Evolutionary conservation across 2,888 invertebrate genomes (phyloP).

Genomic region (Ceratothoa steindachneri): DNA sequence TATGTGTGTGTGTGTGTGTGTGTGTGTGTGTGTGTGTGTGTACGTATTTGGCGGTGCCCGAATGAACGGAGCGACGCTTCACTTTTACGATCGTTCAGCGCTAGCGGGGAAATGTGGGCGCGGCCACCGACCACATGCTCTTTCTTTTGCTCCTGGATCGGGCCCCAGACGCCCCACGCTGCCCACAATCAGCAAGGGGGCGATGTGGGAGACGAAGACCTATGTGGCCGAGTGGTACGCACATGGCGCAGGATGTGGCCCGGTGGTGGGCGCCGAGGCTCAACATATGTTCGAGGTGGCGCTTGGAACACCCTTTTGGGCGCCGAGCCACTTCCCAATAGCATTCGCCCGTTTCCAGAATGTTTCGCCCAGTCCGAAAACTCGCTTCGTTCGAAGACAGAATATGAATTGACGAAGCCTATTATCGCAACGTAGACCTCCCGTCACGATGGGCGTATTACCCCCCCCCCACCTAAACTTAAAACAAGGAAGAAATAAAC

Average conservation of each 20-base stretch:
- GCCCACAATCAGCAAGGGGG: not conserved
- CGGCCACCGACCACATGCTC: constrained; percentile 2
- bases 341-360: not conserved
- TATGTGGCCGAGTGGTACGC: not conserved
- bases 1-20: not conserved
- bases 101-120: not conserved
- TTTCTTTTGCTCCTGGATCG: not conserved
- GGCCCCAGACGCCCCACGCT: not conserved
- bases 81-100: not conserved
- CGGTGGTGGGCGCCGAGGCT: not conserved
- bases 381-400: no score
- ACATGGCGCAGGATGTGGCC: not conserved
- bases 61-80: not conserved
- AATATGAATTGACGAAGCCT: no score
- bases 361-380: not conserved
- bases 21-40: not conserved
- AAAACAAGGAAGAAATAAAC: no score
- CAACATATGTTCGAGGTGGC: not conserved
- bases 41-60: not conserved
- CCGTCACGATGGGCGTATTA: no score
- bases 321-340: not conserved
- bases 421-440: no score
- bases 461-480: no score
- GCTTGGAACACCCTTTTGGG: not conserved
- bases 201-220: not conserved